These are phyloP conservation scores for Odontomachus brunneus DNA, from an alignment of 1,140 invertebrate genomes.

Conservation along the genomic window DNA sequence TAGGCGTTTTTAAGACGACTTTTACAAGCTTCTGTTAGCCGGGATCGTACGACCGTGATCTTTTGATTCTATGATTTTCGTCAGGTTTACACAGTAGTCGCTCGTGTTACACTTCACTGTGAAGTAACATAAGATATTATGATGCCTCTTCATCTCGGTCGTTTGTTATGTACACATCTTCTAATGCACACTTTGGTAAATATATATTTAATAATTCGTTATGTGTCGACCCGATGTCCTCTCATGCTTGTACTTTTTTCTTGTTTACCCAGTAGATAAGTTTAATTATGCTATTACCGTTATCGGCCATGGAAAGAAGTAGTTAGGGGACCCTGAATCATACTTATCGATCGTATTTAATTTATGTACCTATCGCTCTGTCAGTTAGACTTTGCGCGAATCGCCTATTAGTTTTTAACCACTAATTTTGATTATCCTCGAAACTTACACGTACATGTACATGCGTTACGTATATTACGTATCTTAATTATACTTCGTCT, in stretches of 20 bases:
- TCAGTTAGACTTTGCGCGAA: conserved; percentile 25
- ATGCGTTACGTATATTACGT: conserved; percentile 72
- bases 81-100: neutral
- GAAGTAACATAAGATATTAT: conserved; percentile 38
- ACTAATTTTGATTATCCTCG: conserved; percentile 72
- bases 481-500: conserved; percentile 49
- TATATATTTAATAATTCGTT: conserved; percentile 69
- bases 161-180: conserved; percentile 46
- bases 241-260: conserved; percentile 71
- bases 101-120: conserved; percentile 6
- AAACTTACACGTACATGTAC: conserved; percentile 50
- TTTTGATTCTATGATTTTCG: conserved; percentile 30
- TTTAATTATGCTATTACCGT: conserved; percentile 62
- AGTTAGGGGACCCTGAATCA: conserved; percentile 75
- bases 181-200: conserved; percentile 39
- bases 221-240: conserved; percentile 41
- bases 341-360: conserved; percentile 68
- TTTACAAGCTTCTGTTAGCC: too few species aligned
- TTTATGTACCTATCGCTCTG: conserved; percentile 61
- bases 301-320: conserved; percentile 62
- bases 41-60: conserved; percentile 13
- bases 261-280: conserved; percentile 68
- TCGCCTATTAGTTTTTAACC: conserved; percentile 44
- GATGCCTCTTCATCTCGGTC: conserved; percentile 16
- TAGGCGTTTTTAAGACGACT: too few species aligned